Percentiles rank a stretch among this genome's conserved stretches.
phyloP scores from a whole-genome alignment of 2,113 vertebrate genomes.

The Asarcornis scutulata region DNA sequence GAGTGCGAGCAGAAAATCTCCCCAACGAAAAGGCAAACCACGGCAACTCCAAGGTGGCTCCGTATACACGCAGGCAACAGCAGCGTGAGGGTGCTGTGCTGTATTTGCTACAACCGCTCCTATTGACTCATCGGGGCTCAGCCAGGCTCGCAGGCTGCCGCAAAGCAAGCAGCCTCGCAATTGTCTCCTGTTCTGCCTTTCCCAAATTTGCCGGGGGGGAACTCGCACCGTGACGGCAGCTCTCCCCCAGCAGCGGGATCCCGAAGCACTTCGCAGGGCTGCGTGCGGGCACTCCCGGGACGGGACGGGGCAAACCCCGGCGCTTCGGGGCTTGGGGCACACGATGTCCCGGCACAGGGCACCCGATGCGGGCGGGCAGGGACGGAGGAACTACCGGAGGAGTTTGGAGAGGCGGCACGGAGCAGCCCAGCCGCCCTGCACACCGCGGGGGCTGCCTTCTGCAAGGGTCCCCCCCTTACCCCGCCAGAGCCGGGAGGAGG shows the following conservation, averaged over 20 bases:
- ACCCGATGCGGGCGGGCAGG: background rate
- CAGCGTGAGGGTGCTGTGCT: background rate
- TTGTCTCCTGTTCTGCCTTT: background rate
- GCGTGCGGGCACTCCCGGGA: background rate
- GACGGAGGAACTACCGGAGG: background rate
- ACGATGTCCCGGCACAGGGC: no score
- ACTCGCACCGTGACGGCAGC: background rate
- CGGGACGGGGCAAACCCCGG: background rate
- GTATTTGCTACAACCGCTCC: background rate
- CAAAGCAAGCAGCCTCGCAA: background rate
- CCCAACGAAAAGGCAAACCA: conserved; percentile 21
- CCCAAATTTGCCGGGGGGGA: background rate
- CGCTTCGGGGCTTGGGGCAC: no score
- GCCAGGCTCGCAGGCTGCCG: background rate
- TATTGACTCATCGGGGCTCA: background rate
- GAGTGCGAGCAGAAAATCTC: background rate
- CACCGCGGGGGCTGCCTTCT: background rate
- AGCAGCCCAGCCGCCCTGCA: background rate
- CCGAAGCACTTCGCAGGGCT: background rate
- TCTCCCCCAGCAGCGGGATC: background rate
- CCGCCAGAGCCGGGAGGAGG: background rate
- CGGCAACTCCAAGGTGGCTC: background rate
- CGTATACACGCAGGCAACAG: background rate
- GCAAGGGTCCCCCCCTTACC: background rate
- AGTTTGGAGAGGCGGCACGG: background rate